A percentile compares a stretch with the other conserved stretches of the same genome.
phyloP scores from a whole-genome alignment of 2,888 invertebrate genomes.

The Bugulina stolonifera region DNA sequence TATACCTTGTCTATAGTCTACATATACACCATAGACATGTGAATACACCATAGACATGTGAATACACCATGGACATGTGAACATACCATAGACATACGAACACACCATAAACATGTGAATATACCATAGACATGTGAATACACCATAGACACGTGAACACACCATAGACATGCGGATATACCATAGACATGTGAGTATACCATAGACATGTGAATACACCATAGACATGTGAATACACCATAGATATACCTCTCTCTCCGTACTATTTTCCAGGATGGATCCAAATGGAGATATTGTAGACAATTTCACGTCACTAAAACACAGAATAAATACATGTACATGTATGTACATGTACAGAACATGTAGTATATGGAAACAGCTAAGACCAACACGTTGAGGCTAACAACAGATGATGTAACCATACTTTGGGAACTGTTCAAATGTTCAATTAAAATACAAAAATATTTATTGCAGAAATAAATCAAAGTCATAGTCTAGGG shows the following conservation, averaged over 20 bases:
- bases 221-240: background rate
- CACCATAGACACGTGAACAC: background rate
- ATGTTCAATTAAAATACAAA: no score
- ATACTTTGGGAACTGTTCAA: no score
- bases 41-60: background rate
- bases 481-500: background rate
- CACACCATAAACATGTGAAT: background rate
- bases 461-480: no score
- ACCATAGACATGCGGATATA: background rate
- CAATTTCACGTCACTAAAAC: constrained; percentile 57
- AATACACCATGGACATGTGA: background rate
- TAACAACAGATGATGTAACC: no score
- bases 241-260: constrained; percentile 51
- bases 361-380: no score
- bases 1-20: constrained; percentile 54
- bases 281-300: constrained; percentile 64
- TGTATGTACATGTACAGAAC: no score
- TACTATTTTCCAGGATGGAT: constrained; percentile 56
- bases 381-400: no score
- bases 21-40: constrained; percentile 25
- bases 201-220: background rate
- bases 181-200: background rate
- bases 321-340: no score
- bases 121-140: background rate
- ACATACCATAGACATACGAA: background rate